Evolutionary conservation across 1,140 invertebrate genomes (phyloP).

Genomic region (Apis mellifera): DNA sequence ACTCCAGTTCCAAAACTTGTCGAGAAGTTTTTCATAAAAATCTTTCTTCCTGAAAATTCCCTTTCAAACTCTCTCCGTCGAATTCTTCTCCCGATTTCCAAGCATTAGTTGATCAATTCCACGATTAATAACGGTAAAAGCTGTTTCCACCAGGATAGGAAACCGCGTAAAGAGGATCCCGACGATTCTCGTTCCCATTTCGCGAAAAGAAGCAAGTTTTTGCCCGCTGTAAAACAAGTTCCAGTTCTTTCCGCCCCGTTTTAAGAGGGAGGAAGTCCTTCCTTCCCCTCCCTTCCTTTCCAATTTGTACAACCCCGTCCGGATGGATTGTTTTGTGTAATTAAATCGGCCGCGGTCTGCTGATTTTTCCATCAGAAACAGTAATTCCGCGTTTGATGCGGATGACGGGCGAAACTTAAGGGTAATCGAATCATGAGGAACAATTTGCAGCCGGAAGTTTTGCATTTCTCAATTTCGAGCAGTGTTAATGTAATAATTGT

Average conservation of each 20-base stretch:
- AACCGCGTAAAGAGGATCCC: not conserved
- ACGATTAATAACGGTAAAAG: conserved; percentile 36
- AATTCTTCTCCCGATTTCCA: not conserved
- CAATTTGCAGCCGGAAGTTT: not conserved
- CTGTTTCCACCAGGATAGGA: not conserved
- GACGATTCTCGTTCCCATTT: conserved; percentile 25
- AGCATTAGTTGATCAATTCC: conserved; percentile 12
- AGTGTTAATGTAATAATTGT: no score
- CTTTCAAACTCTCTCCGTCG: not conserved
- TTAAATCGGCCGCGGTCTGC: not conserved
- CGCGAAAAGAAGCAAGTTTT: conserved; percentile 16
- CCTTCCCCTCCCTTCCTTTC: not conserved
- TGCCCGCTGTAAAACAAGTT: conserved; percentile 24
- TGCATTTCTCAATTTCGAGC: not conserved
- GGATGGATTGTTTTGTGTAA: conserved; percentile 1
- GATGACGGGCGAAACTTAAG: no score
- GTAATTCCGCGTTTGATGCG: not conserved
- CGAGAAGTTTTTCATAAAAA: not conserved
- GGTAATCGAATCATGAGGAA: not conserved
- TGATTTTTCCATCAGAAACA: not conserved
- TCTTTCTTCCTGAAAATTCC: not conserved
- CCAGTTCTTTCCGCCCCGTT: conserved; percentile 26
- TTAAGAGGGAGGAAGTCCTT: conserved; percentile 8
- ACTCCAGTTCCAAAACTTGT: not conserved
- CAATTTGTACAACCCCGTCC: not conserved